Percentiles rank a stretch among this genome's conserved stretches.
Conservation (phyloP, 2,113 vertebrate genomes). For the Mesembrinibis cayennensis region DNA sequence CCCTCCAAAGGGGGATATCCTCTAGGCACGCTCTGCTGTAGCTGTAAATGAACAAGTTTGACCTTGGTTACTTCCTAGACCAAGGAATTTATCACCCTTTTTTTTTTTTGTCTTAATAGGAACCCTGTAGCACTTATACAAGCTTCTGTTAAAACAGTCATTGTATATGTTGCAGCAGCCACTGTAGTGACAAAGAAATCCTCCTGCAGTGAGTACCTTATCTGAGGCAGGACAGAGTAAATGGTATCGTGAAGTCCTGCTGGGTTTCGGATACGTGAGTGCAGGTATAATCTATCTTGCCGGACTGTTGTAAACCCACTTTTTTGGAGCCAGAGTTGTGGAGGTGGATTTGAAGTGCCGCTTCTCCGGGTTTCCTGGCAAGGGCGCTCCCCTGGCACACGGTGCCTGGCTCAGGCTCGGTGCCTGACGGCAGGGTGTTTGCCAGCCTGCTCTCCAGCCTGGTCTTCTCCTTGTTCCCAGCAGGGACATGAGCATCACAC, state of each 20-base stretch:
- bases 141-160: not conserved
- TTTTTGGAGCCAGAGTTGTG: not conserved
- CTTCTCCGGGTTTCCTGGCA: not conserved
- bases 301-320: rapidly evolving
- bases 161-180: not conserved
- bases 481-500: not conserved
- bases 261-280: not conserved
- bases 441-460: not conserved
- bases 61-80: not conserved
- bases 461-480: not conserved
- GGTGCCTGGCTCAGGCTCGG: not conserved
- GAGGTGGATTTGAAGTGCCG: not conserved
- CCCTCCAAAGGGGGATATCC: not conserved
- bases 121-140: not conserved
- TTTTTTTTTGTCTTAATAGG: not conserved
- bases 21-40: not conserved
- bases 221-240: not conserved
- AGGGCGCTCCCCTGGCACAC: not conserved
- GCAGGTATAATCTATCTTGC: not conserved
- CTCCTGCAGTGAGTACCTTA: not conserved
- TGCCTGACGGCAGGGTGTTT: rapidly evolving
- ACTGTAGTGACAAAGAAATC: not conserved
- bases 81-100: not conserved
- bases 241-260: not conserved
- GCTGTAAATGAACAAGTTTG: not conserved